Base-by-base conservation (phyloP, 2,797 vertebrate species). In the Lagodon rhomboides region DNA sequence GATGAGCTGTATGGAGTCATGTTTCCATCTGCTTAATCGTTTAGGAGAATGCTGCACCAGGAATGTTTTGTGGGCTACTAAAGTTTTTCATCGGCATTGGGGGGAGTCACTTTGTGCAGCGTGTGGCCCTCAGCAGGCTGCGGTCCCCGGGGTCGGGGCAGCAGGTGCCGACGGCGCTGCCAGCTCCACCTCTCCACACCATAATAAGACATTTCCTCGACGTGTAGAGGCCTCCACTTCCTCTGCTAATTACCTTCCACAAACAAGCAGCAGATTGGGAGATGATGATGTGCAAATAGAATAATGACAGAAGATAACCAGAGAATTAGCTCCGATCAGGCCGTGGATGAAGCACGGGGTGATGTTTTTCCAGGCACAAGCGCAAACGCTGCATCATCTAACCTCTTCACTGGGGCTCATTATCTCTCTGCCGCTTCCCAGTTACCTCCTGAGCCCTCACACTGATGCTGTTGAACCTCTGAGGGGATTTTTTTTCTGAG, bases 371-470 rank as follows among this genome's bases (percentile, higher is more conserved):
- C 69, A 50, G 22, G 12, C 44, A 25, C n/a, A n/a, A n/a, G 68
- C 43, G 69, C 30, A 53, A 76, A 34, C 8, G 44, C 66, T 60
- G 69, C 77, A 54, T 83, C 73, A 71, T 58, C 50, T 60, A 59
- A 68, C 63, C 69, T 83, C 70, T 67, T 79, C 66, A 75, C 76
- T 61, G 13, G n/a, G 66, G 71, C 74, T 87, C 74, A 68, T 88
- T 89, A 85, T 77, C 78, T 49, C 80, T 11, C 9, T 8, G 20
- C 20, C 5, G 22, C 30, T 34, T 95, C 91, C 82, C 46, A 56
- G 17, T 44, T 4, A 83, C 85, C 93, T 92, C 90, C 85, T 82
- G 82, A 86, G 84, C 87, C 82, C 43, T 91, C 93, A 91, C 92
- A 88, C 93, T 89, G 90, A 76, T 83, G 53, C 77, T 86, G 89